These are phyloP conservation scores for Andrena haemorrhoa DNA, from an alignment of 2,888 invertebrate species.

Conservation along the genomic window DNA sequence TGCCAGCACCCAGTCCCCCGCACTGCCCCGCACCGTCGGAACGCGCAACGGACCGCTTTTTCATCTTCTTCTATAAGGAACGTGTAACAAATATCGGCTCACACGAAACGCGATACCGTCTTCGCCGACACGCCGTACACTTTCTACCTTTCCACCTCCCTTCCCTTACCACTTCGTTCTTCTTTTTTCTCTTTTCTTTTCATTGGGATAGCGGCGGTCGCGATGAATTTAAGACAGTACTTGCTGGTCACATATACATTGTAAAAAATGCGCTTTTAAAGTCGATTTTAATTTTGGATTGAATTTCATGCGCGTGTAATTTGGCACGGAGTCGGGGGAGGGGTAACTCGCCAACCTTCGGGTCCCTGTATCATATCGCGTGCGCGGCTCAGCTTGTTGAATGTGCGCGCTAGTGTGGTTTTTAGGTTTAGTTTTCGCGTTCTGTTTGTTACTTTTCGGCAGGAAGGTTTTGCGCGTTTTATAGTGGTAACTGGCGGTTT, in stretches of 20 bases:
- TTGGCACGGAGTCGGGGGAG: constrained; percentile 24
- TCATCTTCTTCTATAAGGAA: constrained; percentile 71
- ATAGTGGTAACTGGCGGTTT: not conserved
- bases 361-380: too few relatives aligned
- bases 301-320: constrained; percentile 52
- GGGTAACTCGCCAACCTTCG: constrained; percentile 2
- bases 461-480: not conserved
- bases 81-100: constrained; percentile 74
- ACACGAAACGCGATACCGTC: constrained; percentile 73
- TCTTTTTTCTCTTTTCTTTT: constrained; percentile 5
- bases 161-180: constrained; percentile 1
- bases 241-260: constrained; percentile 51
- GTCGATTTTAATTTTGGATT: constrained; percentile 57
- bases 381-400: not conserved
- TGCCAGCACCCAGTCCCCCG: constrained; percentile 67
- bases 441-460: not conserved
- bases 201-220: constrained; percentile 28
- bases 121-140: constrained; percentile 62
- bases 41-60: constrained; percentile 63
- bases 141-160: constrained; percentile 43
- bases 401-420: not conserved
- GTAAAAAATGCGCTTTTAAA: constrained; percentile 56
- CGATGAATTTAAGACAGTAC: constrained; percentile 59
- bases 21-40: constrained; percentile 41
- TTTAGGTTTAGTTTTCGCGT: not conserved